Evolutionary conservation across 2,888 invertebrate species (phyloP), one percentile per base, ranked within the genome.

Genomic region (Oconnorella tubifera): DNA sequence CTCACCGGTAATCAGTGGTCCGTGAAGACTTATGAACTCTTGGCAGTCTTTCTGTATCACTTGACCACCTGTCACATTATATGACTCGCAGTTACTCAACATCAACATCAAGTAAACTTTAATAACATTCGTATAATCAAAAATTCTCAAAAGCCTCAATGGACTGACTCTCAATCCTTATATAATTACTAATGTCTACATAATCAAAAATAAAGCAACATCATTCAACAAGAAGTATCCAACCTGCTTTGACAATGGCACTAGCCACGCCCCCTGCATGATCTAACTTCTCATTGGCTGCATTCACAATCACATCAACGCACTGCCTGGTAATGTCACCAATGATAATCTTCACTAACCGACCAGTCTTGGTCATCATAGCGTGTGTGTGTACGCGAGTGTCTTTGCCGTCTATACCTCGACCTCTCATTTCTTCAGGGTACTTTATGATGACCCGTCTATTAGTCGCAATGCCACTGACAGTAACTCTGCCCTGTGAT

Each of bases 321-420:
- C 29, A 28, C 28, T 60, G 29, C n/a, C 31, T 48, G 29, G 50
- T 48, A 51, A 60, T 50, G 48, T 60, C 60, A 6, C 60, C 60
- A 19, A 60, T n/a, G n/a, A 60, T 23, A n/a, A 60, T 28, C 60
- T 60, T 60, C n/a, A 60, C 19, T 14, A 40, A 10, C 10, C 40
- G 19, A 14, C 40, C 40, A 14, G 40, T 40, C 10, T 19, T 40
- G 10, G 10, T 40, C 40, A 40, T 40, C 10, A 40, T 19, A 19
- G 19, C 40, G 40, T 40, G 40, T 19, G 40, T 40, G 40, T 40
- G 40, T n/a, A n/a, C n/a, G n/a, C n/a, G n/a, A n/a, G n/a, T n/a
- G n/a, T n/a, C n/a, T n/a, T n/a, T n/a, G n/a, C n/a, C n/a, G n/a
- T n/a, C n/a, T n/a, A n/a, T n/a, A n/a, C n/a, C n/a, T n/a, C n/a